These are phyloP conservation scores for Bergia sp. DNA, from an alignment of 92 coral and sea anemone species.

Conservation along the genomic window DNA sequence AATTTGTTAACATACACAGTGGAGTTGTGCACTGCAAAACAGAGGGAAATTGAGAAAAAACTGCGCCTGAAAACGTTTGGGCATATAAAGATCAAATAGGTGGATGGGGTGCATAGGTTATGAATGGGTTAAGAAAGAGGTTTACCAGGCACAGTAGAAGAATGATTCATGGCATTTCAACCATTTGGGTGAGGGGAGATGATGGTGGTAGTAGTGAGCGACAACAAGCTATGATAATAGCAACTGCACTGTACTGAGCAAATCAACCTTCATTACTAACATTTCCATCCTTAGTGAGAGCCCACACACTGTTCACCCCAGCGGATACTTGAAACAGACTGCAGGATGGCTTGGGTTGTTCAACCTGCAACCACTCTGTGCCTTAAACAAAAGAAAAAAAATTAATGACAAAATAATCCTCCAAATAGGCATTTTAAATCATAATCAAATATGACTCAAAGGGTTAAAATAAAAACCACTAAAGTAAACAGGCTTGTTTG, in stretches of 20 bases:
- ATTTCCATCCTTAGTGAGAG: conserved; percentile 92
- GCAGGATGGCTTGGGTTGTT: conserved; percentile 64
- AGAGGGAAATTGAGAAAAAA: too few species aligned
- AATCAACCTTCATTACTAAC: conserved; percentile 40
- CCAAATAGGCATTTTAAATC: neutral
- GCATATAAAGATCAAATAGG: too few species aligned
- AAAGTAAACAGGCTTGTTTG: neutral
- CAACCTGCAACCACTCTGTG: conserved; percentile 78
- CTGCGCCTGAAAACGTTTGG: too few species aligned
- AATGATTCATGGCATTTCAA: too few species aligned
- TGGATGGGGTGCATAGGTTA: too few species aligned
- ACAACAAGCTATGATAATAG: neutral
- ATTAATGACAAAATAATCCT: neutral
- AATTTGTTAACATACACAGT: too few species aligned
- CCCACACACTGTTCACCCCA: conserved; percentile 91
- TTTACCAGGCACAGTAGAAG: too few species aligned
- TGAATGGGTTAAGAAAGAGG: too few species aligned
- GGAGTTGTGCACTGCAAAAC: too few species aligned
- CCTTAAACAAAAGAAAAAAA: conserved; percentile 51
- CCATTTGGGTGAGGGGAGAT: too few species aligned
- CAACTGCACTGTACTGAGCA: neutral
- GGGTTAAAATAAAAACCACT: neutral
- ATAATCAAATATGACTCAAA: neutral
- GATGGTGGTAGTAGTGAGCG: neutral
- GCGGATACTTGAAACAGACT: conserved; percentile 84